Evolutionary conservation across 1,140 invertebrate species (phyloP).

Genomic region (Phymorhynchus buccinoides): DNA sequence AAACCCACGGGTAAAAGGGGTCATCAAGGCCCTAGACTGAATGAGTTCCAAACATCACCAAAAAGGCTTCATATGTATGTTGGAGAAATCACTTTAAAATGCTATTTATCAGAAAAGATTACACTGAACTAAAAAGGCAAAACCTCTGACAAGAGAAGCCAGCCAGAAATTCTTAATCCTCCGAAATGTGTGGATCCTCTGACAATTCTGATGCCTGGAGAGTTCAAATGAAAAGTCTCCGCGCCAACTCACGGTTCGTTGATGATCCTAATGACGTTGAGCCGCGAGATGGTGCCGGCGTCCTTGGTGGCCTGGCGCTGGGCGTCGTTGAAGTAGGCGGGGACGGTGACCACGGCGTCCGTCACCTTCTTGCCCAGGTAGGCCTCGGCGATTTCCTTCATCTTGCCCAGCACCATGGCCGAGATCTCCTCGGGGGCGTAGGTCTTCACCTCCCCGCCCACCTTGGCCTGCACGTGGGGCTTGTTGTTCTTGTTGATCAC

Average conservation of each 20-base stretch:
- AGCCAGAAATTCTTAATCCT: no score
- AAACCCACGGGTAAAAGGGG: no score
- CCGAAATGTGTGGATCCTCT: no score
- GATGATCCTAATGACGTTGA: constrained; percentile 99
- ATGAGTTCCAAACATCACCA: no score
- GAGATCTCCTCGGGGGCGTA: constrained; percentile 98
- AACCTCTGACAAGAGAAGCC: no score
- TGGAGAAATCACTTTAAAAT: no score
- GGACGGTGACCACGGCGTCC: constrained; percentile 99
- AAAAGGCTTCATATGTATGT: no score
- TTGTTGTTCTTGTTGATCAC: constrained; percentile 90
- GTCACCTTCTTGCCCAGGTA: constrained; percentile 96
- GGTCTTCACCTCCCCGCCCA: constrained; percentile 84
- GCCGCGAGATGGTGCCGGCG: constrained; percentile 84
- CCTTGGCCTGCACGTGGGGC: constrained; percentile 81
- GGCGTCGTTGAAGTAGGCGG: constrained; percentile 98
- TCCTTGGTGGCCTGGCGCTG: constrained; percentile 97
- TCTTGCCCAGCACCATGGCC: constrained; percentile 97
- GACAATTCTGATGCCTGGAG: no score
- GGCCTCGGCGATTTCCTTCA: constrained; percentile 98
- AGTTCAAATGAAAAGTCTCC: no score
- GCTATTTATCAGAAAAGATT: no score
- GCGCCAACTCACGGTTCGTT: constrained; percentile 87
- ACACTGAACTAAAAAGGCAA: no score
- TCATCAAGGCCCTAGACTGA: no score